A percentile compares a stretch with the other conserved stretches of the same genome.
Conservation (phyloP, 2,113 vertebrate genomes). For the Ammospiza caudacuta region DNA sequence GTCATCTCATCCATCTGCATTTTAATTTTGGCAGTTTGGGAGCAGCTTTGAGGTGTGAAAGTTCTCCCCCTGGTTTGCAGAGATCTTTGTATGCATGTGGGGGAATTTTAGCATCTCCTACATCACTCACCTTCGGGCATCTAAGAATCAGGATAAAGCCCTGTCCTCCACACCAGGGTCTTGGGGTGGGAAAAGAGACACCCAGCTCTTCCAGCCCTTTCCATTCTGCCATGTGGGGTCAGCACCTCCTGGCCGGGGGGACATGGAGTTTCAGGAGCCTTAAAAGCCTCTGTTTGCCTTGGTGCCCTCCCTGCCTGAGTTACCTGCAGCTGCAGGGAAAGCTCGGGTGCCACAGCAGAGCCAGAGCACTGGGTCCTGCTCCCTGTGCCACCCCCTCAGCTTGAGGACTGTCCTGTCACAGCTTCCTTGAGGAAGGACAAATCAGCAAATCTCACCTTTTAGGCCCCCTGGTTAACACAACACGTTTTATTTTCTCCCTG, state of each 20-base stretch:
- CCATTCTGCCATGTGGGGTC: background rate
- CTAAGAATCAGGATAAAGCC: background rate
- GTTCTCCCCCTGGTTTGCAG: background rate
- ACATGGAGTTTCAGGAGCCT: background rate
- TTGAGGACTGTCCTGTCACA: background rate
- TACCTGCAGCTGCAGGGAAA: background rate
- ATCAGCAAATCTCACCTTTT: background rate
- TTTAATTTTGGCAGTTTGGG: background rate
- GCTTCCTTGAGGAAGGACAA: background rate
- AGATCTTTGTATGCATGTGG: background rate
- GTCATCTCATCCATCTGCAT: background rate
- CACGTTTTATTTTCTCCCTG: background rate
- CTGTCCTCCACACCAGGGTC: background rate
- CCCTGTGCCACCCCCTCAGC: background rate
- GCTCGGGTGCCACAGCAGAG: background rate
- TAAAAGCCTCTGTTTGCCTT: background rate
- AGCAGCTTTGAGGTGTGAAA: background rate
- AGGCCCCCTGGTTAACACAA: rapidly evolving
- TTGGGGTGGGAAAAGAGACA: rapidly evolving
- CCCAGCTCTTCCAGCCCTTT: background rate
- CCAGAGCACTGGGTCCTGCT: background rate
- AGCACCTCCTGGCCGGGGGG: background rate
- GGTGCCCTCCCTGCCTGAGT: background rate
- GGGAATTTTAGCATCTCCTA: background rate
- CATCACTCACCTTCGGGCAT: rapidly evolving